Percentiles rank a stretch among this genome's conserved stretches.
These are phyloP conservation scores for Hoplostethus mediterraneus DNA, from an alignment of 2,797 vertebrate genomes.

Conservation along the genomic window DNA sequence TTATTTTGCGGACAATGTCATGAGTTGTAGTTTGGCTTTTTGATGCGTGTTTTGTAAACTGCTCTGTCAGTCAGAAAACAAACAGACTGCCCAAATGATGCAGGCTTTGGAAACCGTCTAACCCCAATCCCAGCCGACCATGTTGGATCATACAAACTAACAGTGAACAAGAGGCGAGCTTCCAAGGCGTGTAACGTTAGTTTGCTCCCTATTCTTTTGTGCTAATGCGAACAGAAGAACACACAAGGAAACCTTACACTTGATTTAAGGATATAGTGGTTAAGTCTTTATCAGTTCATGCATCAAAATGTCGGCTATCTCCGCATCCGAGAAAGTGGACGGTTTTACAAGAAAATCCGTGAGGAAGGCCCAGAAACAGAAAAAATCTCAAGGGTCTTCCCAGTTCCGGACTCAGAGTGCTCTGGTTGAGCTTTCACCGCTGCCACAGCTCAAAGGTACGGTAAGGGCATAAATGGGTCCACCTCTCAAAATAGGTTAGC, in stretches of 20 bases:
- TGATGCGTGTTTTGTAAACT: conserved; percentile 41
- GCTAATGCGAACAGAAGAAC: conserved; percentile 55
- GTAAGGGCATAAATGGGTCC: conserved; percentile 77
- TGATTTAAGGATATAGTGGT: conserved; percentile 47
- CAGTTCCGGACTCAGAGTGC: conserved; percentile 92
- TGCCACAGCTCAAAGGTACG: conserved; percentile 95
- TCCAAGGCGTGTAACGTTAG: conserved; percentile 15
- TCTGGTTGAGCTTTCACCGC: conserved; percentile 90
- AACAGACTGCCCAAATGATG: conserved; percentile 47
- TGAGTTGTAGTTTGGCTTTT: conserved; percentile 35
- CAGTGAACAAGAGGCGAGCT: conserved; percentile 34
- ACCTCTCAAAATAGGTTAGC: conserved; percentile 55
- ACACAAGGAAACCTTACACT: conserved; percentile 46
- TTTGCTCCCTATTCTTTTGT: conserved; percentile 48
- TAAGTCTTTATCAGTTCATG: conserved; percentile 62
- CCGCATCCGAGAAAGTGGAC: conserved; percentile 98
- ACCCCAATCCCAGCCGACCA: conserved; percentile 43
- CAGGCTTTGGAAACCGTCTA: conserved; percentile 54
- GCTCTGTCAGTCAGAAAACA: conserved; percentile 16
- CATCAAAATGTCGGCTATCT: conserved; percentile 93
- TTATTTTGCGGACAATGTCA: conserved; percentile 28
- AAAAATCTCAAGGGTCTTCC: conserved; percentile 94
- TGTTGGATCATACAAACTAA: conserved; percentile 71
- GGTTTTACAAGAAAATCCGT: conserved; percentile 97
- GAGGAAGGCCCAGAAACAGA: conserved; percentile 95